A percentile compares a stretch with the other conserved stretches of the same genome.
phyloP scores from a whole-genome alignment of 2,797 vertebrate species.

The Varecia variegata region DNA sequence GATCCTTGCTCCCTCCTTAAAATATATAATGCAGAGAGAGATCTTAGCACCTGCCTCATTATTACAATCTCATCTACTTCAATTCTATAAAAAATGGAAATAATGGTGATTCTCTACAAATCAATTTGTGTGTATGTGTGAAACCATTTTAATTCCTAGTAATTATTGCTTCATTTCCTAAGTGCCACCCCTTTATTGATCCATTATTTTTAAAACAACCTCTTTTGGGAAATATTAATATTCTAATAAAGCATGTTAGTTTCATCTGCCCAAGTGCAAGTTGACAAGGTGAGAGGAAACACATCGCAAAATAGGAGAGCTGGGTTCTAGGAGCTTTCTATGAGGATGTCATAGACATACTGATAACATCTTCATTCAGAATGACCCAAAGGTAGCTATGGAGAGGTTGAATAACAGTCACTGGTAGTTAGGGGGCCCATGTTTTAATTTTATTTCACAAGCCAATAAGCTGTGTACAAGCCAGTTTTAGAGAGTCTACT shows the following conservation, averaged over 20 bases:
- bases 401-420: neutral
- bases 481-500: neutral
- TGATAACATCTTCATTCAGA: neutral
- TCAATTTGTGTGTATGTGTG: neutral
- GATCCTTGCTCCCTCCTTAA: neutral
- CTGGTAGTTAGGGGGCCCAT: rapidly evolving
- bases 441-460: neutral
- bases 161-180: neutral
- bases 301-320: neutral
- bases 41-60: neutral
- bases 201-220: neutral
- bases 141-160: neutral
- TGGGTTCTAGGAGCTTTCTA: neutral
- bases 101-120: neutral
- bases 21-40: neutral
- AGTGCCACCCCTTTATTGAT: neutral
- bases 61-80: neutral
- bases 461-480: neutral
- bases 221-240: neutral
- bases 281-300: neutral
- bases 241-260: neutral
- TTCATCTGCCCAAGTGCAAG: neutral
- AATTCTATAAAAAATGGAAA: neutral
- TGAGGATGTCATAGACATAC: neutral
- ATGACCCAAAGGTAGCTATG: neutral